Evolutionary conservation across 2,113 vertebrate genomes (phyloP).

Genomic region (Aix galericulata): DNA sequence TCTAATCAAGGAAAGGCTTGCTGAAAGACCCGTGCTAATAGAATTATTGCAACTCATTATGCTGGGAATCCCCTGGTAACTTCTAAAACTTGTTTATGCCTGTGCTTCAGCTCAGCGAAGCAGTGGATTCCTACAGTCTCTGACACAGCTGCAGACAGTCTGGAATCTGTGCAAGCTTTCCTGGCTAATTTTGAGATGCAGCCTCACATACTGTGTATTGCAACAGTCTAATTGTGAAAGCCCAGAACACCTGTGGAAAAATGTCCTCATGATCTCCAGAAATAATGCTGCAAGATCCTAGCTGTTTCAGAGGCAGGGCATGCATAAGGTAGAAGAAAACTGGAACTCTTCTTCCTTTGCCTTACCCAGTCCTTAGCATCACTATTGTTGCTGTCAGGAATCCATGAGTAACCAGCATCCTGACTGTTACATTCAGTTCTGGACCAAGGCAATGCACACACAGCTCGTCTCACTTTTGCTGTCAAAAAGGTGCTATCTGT

Average conservation of each 20-base stretch:
- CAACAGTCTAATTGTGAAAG: neutral
- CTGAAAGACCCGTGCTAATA: neutral
- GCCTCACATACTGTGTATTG: neutral
- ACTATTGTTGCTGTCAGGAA: neutral
- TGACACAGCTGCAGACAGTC: neutral
- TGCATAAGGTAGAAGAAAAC: neutral
- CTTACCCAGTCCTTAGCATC: neutral
- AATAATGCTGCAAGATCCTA: accelerated
- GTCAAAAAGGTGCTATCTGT: neutral
- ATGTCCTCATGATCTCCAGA: neutral
- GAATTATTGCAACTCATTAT: neutral
- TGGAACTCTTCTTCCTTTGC: neutral
- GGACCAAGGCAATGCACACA: neutral
- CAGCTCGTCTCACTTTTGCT: neutral
- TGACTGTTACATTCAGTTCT: accelerated
- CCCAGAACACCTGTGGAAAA: neutral
- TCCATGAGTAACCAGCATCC: neutral
- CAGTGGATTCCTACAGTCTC: neutral
- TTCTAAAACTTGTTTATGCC: neutral
- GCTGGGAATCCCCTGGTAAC: neutral
- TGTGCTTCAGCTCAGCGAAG: neutral
- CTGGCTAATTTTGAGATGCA: neutral
- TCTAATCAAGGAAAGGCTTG: conserved; percentile 1
- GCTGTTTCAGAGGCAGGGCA: neutral
- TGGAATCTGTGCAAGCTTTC: neutral